These are phyloP conservation scores for Grapholita molesta DNA, from an alignment of 1,140 invertebrate species.

Conservation along the genomic window DNA sequence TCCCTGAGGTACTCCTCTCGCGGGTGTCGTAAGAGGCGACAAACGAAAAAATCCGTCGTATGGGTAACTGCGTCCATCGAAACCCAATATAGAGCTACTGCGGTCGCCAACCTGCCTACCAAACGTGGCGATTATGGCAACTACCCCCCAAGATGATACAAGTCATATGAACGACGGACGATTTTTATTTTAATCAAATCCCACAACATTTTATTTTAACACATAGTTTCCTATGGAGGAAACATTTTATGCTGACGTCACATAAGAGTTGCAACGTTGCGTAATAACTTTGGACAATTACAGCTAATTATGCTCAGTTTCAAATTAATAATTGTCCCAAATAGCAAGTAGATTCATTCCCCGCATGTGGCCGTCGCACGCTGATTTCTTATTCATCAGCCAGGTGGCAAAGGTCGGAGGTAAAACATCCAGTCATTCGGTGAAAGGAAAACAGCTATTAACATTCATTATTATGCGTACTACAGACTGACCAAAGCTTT, in stretches of 20 bases:
- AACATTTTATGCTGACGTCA: not conserved
- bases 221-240: not conserved
- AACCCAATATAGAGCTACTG: too few species aligned
- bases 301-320: not conserved
- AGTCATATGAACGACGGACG: too few species aligned
- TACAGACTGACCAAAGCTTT: slow-evolving; percentile 16
- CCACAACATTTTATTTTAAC: not conserved
- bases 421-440: slow-evolving; percentile 16
- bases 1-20: too few species aligned
- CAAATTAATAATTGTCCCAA: slow-evolving; percentile 15
- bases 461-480: slow-evolving; percentile 16
- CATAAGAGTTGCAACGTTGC: not conserved
- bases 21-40: too few species aligned
- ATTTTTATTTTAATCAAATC: too few species aligned
- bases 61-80: too few species aligned
- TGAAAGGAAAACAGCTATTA: slow-evolving; percentile 19
- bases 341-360: slow-evolving; percentile 13
- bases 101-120: too few species aligned
- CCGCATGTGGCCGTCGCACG: slow-evolving; percentile 11
- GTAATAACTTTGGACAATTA: not conserved
- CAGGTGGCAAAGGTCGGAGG: slow-evolving; percentile 11
- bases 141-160: too few species aligned
- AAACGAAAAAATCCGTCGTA: too few species aligned
- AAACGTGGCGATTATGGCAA: too few species aligned
- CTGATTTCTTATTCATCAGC: slow-evolving; percentile 19